These are phyloP conservation scores for Coenobita brevimanus DNA, from an alignment of 1,140 invertebrate genomes.

Conservation along the genomic window DNA sequence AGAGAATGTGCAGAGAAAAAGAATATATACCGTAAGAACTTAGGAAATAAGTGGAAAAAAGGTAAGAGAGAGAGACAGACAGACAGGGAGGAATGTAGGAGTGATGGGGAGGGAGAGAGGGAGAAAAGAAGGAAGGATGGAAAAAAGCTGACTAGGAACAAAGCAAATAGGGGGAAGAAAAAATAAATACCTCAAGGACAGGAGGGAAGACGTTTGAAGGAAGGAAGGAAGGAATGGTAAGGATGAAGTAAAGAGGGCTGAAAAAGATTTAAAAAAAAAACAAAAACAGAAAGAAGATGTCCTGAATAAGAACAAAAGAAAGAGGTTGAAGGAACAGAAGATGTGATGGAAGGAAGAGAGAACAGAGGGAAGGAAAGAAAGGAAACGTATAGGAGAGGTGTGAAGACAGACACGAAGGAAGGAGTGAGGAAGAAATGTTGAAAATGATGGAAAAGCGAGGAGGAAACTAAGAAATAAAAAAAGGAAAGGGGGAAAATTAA, in stretches of 20 bases:
- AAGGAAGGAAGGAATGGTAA: too few relatives aligned
- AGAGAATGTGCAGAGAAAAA: background rate
- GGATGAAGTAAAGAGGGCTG: background rate
- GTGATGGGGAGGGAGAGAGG: background rate
- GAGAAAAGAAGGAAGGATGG: background rate
- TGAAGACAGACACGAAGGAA: background rate
- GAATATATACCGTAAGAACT: background rate
- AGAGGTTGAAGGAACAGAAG: background rate
- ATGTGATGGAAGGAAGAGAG: background rate
- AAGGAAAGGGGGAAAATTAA: background rate
- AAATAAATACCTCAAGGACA: background rate
- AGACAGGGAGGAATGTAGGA: background rate
- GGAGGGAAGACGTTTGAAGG: background rate
- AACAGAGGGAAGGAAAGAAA: background rate
- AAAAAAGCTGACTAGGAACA: background rate
- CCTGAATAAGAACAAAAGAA: background rate
- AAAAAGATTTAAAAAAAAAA: background rate
- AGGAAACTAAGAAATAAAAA: background rate
- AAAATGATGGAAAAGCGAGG: too few relatives aligned
- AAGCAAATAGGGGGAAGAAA: background rate
- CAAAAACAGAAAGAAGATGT: background rate
- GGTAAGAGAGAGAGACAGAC: background rate
- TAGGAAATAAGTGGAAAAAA: background rate
- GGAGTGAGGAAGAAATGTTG: background rate
- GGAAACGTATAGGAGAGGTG: background rate